Evolutionary conservation across 2,113 vertebrate species (phyloP), one percentile per base, ranked within the genome.

Genomic region (Todiramphus saurophagus): DNA sequence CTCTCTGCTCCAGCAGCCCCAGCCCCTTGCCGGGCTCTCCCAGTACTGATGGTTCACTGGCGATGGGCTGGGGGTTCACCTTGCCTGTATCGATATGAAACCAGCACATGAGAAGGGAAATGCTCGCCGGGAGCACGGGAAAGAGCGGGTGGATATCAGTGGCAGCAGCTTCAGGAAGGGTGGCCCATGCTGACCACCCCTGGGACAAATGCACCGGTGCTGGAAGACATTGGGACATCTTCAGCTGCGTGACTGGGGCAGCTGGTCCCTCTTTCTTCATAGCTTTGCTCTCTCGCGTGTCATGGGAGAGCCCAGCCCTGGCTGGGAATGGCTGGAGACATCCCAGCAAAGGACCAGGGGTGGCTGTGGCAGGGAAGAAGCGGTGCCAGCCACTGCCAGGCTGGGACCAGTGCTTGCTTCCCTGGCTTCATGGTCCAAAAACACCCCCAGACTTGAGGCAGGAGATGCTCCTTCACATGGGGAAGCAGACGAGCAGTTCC

Each of bases 181-280:
- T 44, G 27, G 19, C 18, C 30, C 24, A 2, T 5, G 39, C 33
- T 55, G 39, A 44, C 13, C 58, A 37, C 13, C 10, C 39, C 48
- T 31, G 59, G 69, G 58, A 37, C 59, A 37, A 25, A 68, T 2
- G 39, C 1, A 0, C 19, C 1, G 0, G 21, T 11, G 21, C 12
- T 2, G 0, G 33, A 44, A 62, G 21, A 27, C 9, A 6, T 0
- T 21, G 58, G 58, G 43, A 46, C 2, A 0, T 16, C 8, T 73
- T 37, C 2, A 1, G 33, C 41, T 66, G 6, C 2, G 1, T 50
- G 55, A 4, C 15, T 16, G 25, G 16, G 12, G 9, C 2, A 25
- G 11, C 3, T 3, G 10, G 1, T 72, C 53, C 23, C 46, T 35
- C 4, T 25, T n/a, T 48, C 41, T 60, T 30, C 46, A 5, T 25